Conservation (phyloP, 2,113 vertebrate species). For the Poeciliopsis prolifica region DNA sequence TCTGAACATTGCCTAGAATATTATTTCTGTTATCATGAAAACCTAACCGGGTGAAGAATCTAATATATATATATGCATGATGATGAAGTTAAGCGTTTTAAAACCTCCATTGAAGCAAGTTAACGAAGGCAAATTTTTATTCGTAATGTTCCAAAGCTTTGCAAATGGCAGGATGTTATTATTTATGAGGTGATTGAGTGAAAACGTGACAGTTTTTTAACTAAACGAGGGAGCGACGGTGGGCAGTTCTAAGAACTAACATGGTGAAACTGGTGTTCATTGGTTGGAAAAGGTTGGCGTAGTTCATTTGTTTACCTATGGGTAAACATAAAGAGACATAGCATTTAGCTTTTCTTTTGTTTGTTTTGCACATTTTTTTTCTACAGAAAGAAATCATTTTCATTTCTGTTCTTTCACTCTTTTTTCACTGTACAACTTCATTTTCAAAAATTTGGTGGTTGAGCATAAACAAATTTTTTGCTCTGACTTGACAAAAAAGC, state of each 20-base stretch:
- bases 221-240: conserved; percentile 12
- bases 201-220: background rate
- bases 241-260: conserved; percentile 20
- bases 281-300: conserved; percentile 12
- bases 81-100: background rate
- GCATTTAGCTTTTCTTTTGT: conserved; percentile 28
- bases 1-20: background rate
- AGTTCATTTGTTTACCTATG: background rate
- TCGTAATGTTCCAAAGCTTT: conserved; percentile 21
- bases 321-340: conserved; percentile 7
- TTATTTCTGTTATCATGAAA: conserved; percentile 59
- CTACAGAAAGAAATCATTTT: conserved; percentile 41
- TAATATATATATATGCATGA: conserved; percentile 24
- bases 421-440: conserved; percentile 14
- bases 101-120: background rate
- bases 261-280: conserved; percentile 6
- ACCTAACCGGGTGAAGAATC: conserved; percentile 35
- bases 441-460: conserved; percentile 14
- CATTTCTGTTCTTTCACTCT: background rate
- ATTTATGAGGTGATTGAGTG: conserved; percentile 11
- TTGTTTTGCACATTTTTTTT: conserved; percentile 12
- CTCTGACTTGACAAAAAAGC: background rate
- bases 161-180: background rate
- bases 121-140: background rate
- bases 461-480: conserved; percentile 5